phyloP scores from a whole-genome alignment of 1,140 invertebrate species.

The Riptortus pedestris region DNA sequence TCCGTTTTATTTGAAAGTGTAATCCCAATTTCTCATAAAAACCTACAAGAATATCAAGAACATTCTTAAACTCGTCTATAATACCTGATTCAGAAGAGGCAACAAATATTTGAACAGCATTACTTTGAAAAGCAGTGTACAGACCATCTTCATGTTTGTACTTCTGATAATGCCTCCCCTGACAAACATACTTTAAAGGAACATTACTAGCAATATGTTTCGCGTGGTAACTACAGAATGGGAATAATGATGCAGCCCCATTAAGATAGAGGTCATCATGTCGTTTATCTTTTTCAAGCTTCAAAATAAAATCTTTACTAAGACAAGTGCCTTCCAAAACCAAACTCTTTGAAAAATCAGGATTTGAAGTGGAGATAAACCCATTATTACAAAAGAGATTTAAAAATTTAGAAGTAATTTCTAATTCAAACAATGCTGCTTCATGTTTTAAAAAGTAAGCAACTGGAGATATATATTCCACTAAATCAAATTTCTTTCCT shows the following conservation, averaged over 20 bases:
- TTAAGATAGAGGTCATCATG: background rate
- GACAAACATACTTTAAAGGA: background rate
- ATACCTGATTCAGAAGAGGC: background rate
- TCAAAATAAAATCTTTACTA: background rate
- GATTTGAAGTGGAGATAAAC: slow-evolving; percentile 3
- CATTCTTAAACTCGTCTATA: background rate
- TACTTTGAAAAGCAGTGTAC: background rate
- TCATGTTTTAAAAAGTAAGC: slow-evolving; percentile 19
- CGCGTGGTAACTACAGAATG: slow-evolving; percentile 9
- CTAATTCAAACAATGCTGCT: slow-evolving; percentile 9
- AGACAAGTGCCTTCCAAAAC: background rate
- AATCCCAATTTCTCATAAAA: background rate
- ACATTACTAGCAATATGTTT: background rate
- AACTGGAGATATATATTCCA: slow-evolving; percentile 16
- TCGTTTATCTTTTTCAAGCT: background rate
- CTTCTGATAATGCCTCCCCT: slow-evolving; percentile 1
- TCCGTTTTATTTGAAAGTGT: background rate
- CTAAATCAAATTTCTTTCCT: background rate
- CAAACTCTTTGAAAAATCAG: slow-evolving; percentile 14
- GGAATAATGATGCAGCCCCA: slow-evolving; percentile 3
- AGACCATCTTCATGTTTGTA: background rate
- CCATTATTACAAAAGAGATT: background rate
- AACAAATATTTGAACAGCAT: slow-evolving; percentile 9
- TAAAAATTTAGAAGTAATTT: background rate
- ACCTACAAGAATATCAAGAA: background rate